phyloP scores from a whole-genome alignment of 2,888 invertebrate genomes.

The Polymixis flavicincta region DNA sequence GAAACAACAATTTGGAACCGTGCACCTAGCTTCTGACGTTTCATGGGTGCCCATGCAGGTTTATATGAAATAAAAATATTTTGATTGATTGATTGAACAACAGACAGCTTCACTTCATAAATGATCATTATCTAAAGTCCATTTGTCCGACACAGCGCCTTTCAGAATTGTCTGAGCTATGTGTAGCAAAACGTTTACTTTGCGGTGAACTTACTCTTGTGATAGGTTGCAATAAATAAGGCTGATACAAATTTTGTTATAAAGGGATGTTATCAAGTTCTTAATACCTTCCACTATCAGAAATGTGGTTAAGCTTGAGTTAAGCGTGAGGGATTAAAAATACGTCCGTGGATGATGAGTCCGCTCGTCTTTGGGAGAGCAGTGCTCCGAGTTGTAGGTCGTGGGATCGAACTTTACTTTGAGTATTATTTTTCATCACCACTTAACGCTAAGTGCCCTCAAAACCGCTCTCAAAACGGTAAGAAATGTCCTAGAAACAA shows the following conservation, averaged over 20 bases:
- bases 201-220: constrained; percentile 13
- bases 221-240: background rate
- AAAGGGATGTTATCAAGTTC: background rate
- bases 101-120: constrained; percentile 7
- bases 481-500: no score
- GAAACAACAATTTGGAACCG: no score
- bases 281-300: background rate
- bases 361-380: no score
- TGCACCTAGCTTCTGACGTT: no score
- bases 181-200: constrained; percentile 24
- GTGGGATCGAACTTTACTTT: no score
- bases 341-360: background rate
- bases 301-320: background rate
- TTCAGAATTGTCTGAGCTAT: constrained; percentile 35
- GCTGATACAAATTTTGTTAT: constrained; percentile 2
- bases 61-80: no score
- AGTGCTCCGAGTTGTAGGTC: no score
- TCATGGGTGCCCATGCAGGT: no score
- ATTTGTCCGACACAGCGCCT: constrained; percentile 32
- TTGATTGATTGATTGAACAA: no score
- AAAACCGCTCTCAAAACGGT: no score
- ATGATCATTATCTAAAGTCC: constrained; percentile 36
- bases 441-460: no score
- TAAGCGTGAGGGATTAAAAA: background rate
- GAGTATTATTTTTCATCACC: no score